These are phyloP conservation scores for Drosophila macrospina DNA, from an alignment of 2,888 invertebrate species.

Conservation along the genomic window DNA sequence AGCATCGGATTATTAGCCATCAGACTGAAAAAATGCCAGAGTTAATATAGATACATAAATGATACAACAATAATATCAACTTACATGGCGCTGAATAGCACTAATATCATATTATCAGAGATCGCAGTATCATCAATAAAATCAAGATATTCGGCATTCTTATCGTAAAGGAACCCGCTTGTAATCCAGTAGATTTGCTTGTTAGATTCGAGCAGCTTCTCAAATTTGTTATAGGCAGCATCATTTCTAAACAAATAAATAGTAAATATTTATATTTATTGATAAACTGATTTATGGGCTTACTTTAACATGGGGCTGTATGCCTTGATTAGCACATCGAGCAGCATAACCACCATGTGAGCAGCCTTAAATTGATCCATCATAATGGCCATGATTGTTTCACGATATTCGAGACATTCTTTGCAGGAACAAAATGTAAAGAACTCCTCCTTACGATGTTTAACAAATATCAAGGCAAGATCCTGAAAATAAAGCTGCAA, in stretches of 20 bases:
- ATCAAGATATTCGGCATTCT: conserved; percentile 84
- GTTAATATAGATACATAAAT: neutral
- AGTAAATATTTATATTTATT: neutral
- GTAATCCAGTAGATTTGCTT: conserved; percentile 84
- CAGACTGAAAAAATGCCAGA: conserved; percentile 82
- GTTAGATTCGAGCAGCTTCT: conserved; percentile 81
- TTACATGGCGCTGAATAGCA: conserved; percentile 84
- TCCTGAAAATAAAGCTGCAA: conserved; percentile 79
- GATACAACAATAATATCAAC: conserved; percentile 34
- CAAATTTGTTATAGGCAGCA: conserved; percentile 83
- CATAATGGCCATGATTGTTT: conserved; percentile 84
- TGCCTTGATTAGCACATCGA: conserved; percentile 82
- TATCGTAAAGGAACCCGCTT: conserved; percentile 83
- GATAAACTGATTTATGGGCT: conserved; percentile 1
- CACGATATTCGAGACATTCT: conserved; percentile 84
- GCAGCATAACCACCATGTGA: conserved; percentile 84
- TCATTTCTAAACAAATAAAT: conserved; percentile 70
- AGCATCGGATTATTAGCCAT: conserved; percentile 88
- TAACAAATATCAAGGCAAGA: conserved; percentile 82
- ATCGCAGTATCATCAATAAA: conserved; percentile 84
- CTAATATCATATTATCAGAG: conserved; percentile 85
- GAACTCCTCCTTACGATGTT: conserved; percentile 83
- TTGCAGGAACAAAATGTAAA: conserved; percentile 84
- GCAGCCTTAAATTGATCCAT: conserved; percentile 84
- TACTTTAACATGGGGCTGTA: conserved; percentile 84